Base-by-base conservation (phyloP, 1,140 invertebrate genomes). In the Drosophila pachea region DNA sequence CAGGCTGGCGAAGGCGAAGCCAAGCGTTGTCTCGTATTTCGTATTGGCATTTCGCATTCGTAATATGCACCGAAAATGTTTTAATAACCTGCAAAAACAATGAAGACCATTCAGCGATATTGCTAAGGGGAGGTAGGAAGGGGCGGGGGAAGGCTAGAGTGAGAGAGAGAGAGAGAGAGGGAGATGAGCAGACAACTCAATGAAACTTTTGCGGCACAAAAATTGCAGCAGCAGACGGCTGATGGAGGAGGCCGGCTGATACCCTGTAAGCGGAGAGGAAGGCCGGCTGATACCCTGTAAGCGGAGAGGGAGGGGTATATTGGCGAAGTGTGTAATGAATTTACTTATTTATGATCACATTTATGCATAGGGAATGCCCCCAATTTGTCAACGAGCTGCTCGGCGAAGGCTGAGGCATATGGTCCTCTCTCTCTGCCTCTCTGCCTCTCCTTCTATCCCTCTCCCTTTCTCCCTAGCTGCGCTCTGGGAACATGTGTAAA, bases 61-160 rank as follows among this genome's bases (percentile, higher is more conserved):
- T 63, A 63, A 68, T 55, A 36, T 63, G 14, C 29, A 63, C 68
- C 61, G 70, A 55, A 64, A 66, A 78, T 68, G 69, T 83, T 83
- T 72, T 78, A 83, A 83, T 74, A 78, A 78, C 56, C 64, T 47
- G 71, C 50, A 58, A 68, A 52, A 78, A 67, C 67, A 78, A 60
- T 53, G 48, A 45, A 40, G 22, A 12, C 16, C 40, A 16, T 40
- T 40, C 12, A 5, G 49, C 49, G 36, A n/a, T 32, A 43, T 11
- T 4, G 4, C 11, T 29, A 5, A 14, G n/a, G 6, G 40, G 40
- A n/a, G 6, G 14, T 42, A 22, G 22, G 22, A 3, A 22, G 22
- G n/a, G 33, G n/a, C n/a, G n/a, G n/a, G n/a, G n/a, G n/a, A 8
- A 52, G 38, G 47, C 38, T 29, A 7, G 31, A 22, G 9, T 36